Base-by-base conservation (phyloP, 1,140 invertebrate species). In the Daktulosphaira vitifoliae region DNA sequence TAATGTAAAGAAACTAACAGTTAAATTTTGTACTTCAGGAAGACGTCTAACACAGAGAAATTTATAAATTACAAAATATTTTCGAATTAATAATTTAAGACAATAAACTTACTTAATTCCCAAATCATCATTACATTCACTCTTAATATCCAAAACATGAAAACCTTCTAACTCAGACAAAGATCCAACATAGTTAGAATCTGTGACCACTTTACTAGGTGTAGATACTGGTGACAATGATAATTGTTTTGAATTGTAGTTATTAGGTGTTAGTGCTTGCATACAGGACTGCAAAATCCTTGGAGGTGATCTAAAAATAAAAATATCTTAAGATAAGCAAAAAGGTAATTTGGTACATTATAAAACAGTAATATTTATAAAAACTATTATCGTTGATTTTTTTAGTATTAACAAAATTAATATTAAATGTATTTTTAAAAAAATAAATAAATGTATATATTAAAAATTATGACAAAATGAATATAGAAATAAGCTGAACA, bases 1-100 rank as follows among this genome's bases (percentile, higher is more conserved):
- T 23, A 92, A 75, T 0, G 88, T 88, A 73, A 93, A 84, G 76
- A 90, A 92, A 73, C 85, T 89, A 0, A 84, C 79, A 0, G 86
- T 88, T 50, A 87, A 87, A 74, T 87, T 83, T 78, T 78, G 86
- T 65, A 81, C 70, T 71, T 80, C 80, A 50, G 66, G 70, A n/a
- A 71, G 67, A 52, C 69, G 69, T 64, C 72, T 73, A 66, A 46
- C n/a, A n/a, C n/a, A n/a, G 70, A 64, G 65, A 68, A 48, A 56
- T n/a, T n/a, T n/a, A 11, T 33, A 6, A 33, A 33, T 33, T 6
- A 33, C 5, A 33, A 5, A 11, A 6, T 33, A 11, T 33, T 33
- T 33, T 33, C 11, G 5, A 6, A 6, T 33, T 33, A 33, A 33
- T 33, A 11, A 33, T 6, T 33, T 6, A 33, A 33, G 11, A 33